Conservation (phyloP, 2,888 invertebrate species). For the Brenthis ino region DNA sequence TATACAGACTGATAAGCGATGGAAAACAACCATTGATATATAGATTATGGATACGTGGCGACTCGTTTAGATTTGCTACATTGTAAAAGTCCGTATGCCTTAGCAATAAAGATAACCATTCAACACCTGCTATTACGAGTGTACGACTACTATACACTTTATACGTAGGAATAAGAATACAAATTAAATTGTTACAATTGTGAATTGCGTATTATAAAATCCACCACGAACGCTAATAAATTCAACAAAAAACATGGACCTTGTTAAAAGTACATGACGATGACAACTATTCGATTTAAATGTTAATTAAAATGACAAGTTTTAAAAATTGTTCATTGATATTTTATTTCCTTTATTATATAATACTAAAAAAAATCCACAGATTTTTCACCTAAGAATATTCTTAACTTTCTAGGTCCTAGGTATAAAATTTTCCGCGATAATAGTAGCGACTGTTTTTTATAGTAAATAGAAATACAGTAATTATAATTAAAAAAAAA, state of each 20-base stretch:
- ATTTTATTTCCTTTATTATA: background rate
- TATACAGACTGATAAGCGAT: constrained; percentile 18
- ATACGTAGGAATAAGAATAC: background rate
- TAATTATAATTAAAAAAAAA: no score
- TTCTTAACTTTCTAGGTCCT: no score
- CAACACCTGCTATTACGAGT: background rate
- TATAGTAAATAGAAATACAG: no score
- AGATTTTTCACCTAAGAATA: no score
- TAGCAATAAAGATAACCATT: background rate
- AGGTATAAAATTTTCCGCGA: no score
- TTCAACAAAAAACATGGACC: background rate
- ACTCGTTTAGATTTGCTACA: background rate
- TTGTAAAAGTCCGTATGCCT: background rate
- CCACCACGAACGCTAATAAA: background rate
- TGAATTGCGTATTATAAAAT: constrained; percentile 9
- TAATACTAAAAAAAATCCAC: no score
- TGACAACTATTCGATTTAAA: background rate
- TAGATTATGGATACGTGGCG: background rate
- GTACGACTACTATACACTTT: background rate
- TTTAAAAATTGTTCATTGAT: constrained; percentile 3
- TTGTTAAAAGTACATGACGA: constrained; percentile 6
- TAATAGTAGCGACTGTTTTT: no score
- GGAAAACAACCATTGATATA: constrained; percentile 17
- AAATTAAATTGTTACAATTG: constrained; percentile 3
- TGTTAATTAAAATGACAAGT: constrained; percentile 6